Conservation (phyloP, 2,113 vertebrate genomes). For the Casuarius casuarius region DNA sequence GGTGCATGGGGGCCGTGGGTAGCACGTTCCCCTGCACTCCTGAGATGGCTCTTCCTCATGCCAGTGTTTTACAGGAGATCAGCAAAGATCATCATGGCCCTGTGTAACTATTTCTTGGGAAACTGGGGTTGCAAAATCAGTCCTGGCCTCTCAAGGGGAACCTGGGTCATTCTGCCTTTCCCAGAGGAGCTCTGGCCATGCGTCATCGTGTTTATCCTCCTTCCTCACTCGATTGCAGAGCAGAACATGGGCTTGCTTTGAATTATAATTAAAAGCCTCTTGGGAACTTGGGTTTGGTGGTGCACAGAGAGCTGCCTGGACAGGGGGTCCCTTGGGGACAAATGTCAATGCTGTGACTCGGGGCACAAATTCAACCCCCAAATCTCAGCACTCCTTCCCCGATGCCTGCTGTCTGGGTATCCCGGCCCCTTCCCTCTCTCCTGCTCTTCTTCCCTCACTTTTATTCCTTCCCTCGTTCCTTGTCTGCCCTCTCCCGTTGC, state of each 20-base stretch:
- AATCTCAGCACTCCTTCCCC: background rate
- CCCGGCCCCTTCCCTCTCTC: background rate
- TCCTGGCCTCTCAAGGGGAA: background rate
- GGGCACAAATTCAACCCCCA: background rate
- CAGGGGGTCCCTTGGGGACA: background rate
- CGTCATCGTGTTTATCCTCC: background rate
- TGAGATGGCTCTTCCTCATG: rapidly evolving
- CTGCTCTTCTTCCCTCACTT: background rate
- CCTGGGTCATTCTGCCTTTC: background rate
- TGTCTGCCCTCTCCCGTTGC: background rate
- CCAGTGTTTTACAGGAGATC: background rate
- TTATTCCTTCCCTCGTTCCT: background rate
- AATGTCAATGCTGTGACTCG: rapidly evolving
- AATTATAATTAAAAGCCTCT: background rate
- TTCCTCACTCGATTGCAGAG: background rate
- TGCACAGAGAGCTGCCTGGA: background rate
- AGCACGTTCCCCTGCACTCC: rapidly evolving
- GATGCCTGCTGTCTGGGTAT: background rate
- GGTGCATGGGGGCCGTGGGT: background rate
- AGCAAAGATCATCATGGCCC: background rate
- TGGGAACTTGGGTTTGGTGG: background rate
- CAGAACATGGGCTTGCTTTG: background rate
- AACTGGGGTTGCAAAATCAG: background rate
- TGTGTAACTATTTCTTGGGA: background rate
- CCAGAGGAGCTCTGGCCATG: background rate